Percentiles rank a stretch among this genome's conserved stretches.
phyloP scores from a whole-genome alignment of 92 coral and sea anemone species.

The Bergia puertoricense region DNA sequence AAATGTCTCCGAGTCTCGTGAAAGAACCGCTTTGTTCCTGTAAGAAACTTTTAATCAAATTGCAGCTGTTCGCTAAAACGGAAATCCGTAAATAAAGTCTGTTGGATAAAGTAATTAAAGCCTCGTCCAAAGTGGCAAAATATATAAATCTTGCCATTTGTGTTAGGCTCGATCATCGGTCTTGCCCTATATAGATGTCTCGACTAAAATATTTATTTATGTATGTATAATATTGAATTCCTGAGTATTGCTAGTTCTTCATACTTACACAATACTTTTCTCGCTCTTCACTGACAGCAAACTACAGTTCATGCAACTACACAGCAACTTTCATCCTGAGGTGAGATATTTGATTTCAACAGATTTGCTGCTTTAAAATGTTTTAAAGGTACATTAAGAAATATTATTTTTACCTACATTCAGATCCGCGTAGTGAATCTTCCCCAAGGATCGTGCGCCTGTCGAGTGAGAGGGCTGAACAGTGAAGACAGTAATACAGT shows the following conservation, averaged over 20 bases:
- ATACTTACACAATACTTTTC: neutral
- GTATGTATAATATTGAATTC: too few relatives aligned
- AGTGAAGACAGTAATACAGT: slow-evolving; percentile 80
- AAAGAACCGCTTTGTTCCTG: too few relatives aligned
- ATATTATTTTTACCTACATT: neutral
- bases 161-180: too few relatives aligned
- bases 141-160: too few relatives aligned
- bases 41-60: too few relatives aligned
- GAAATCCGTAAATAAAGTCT: too few relatives aligned
- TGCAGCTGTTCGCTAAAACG: too few relatives aligned
- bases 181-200: neutral
- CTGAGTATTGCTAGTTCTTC: neutral
- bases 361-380: neutral
- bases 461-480: slow-evolving; percentile 82
- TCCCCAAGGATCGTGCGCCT: slow-evolving; percentile 66
- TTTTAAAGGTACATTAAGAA: neutral
- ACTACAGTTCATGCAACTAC: slow-evolving; percentile 62
- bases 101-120: too few relatives aligned
- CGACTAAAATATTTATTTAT: neutral
- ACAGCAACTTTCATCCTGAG: slow-evolving; percentile 68
- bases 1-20: too few relatives aligned
- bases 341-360: slow-evolving; percentile 35
- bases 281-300: slow-evolving; percentile 47
- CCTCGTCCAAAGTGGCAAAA: too few relatives aligned
- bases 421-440: slow-evolving; percentile 78